A percentile compares a stretch with the other conserved stretches of the same genome.
Evolutionary conservation across 2,888 invertebrate genomes (phyloP).

Genomic region (Himalopsyche anomala): DNA sequence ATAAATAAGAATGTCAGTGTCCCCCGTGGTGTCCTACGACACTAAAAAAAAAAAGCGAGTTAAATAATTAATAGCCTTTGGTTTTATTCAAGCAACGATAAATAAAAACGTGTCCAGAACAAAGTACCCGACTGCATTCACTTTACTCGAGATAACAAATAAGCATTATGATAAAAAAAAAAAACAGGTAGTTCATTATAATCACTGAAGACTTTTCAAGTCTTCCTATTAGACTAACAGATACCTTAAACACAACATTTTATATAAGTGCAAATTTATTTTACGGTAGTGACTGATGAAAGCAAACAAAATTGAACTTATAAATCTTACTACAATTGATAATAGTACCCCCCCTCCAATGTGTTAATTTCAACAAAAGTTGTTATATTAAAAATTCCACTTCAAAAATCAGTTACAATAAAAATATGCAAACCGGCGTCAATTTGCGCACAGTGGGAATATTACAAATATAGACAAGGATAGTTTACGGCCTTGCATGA

Average conservation of each 20-base stretch:
- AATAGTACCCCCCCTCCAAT: too few relatives aligned
- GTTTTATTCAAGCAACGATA: slow-evolving; percentile 37
- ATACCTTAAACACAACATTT: slow-evolving; percentile 42
- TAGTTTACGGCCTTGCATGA: too few relatives aligned
- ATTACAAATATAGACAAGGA: too few relatives aligned
- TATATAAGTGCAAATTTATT: slow-evolving; percentile 7
- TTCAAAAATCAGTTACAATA: too few relatives aligned
- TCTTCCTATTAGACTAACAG: slow-evolving; percentile 56
- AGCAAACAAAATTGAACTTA: too few relatives aligned
- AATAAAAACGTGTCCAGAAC: not conserved
- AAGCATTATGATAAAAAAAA: slow-evolving; percentile 49
- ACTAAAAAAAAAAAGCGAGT: slow-evolving; percentile 21
- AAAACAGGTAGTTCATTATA: slow-evolving; percentile 61
- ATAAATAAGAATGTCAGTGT: too few relatives aligned
- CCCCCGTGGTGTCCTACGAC: not conserved
- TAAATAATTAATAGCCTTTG: slow-evolving; percentile 41
- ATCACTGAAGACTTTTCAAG: slow-evolving; percentile 61
- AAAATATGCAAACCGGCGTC: too few relatives aligned
- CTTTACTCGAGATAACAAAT: slow-evolving; percentile 15
- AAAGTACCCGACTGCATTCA: not conserved
- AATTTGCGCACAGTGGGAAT: too few relatives aligned
- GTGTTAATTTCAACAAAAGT: too few relatives aligned
- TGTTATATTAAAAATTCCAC: too few relatives aligned
- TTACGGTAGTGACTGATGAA: not conserved
- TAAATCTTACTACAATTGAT: too few relatives aligned